Evolutionary conservation across 2,888 invertebrate species (phyloP).

Genomic region (Lordiphosa andalusiaca): DNA sequence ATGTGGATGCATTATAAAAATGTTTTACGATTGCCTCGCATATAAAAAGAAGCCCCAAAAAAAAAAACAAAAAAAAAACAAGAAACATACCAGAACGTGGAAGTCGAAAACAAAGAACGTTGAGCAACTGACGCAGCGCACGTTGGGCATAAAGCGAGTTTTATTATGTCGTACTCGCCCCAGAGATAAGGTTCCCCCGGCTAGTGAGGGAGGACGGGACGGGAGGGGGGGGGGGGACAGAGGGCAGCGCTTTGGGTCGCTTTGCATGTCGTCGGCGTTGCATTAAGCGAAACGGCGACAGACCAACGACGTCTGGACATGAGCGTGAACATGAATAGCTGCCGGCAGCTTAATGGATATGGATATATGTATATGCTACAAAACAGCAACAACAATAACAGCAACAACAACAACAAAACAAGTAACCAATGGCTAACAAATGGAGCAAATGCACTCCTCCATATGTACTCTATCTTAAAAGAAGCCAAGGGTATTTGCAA

Average conservation of each 20-base stretch:
- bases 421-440: slow-evolving; percentile 30
- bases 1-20: slow-evolving; percentile 64
- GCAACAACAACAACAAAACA: slow-evolving; percentile 25
- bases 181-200: slow-evolving; percentile 25
- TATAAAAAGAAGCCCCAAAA: slow-evolving; percentile 26
- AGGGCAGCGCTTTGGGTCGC: slow-evolving; percentile 35
- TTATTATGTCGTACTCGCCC: slow-evolving; percentile 48
- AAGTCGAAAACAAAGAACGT: slow-evolving; percentile 38
- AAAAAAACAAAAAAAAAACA: slow-evolving; percentile 12
- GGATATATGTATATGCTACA: slow-evolving; percentile 41
- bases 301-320: slow-evolving; percentile 58
- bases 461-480: not conserved
- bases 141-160: slow-evolving; percentile 56
- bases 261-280: slow-evolving; percentile 56
- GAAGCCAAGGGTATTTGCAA: not conserved
- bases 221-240: not conserved
- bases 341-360: slow-evolving; percentile 68
- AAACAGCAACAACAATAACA: slow-evolving; percentile 33
- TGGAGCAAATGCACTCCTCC: slow-evolving; percentile 39
- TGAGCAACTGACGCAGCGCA: slow-evolving; percentile 36
- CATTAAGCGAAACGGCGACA: slow-evolving; percentile 60
- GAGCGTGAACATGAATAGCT: slow-evolving; percentile 73
- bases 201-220: too few relatives aligned
- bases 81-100: slow-evolving; percentile 10
- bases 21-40: slow-evolving; percentile 59